Evolutionary conservation across 2,797 vertebrate species (phyloP), one percentile per base, ranked within the genome.

Genomic region (Microctenopoma stevenorrisi): DNA sequence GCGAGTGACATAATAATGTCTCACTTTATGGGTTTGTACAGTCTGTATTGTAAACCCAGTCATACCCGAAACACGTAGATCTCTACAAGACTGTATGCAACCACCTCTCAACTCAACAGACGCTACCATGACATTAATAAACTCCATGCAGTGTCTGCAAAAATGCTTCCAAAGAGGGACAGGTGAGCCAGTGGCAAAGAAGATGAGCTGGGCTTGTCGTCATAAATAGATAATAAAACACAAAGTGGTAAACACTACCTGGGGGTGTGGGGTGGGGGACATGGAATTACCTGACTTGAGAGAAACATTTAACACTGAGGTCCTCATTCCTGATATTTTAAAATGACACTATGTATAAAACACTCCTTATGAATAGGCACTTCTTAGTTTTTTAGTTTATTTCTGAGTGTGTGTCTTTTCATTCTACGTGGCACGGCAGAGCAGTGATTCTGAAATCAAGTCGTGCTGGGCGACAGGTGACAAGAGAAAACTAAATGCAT

Each of bases 321-420:
- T 86, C 79, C 69, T 85, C 66, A 69, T 84, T 92, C 85, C 85
- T 89, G 81, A 91, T 82, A 38, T 78, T 72, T 76, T 61, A 76
- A 86, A 90, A 89, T 89, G 72, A 86, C 85, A 87, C 81, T 83
- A 72, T 86, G 83, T 91, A 91, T 82, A 91, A 89, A 90, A 91
- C 76, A 80, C 88, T 88, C 87, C 42, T 80, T 84, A 86, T 92
- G 86, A 86, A 88, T 92, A 95, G 94, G 94, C 94, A 95, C 94
- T 94, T 94, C 68, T 90, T 90, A 93, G 93, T 75, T 68, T 78
- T 64, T 68, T 60, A 75, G 68, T 86, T 83, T 88, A 78, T 87
- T 89, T 85, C 51, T 47, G 76, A 64, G 79, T 75, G 79, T 43
- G 13, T 65, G 67, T 82, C 48, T 81, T 79, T 83, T 78, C 52